Evolutionary conservation across 2,113 vertebrate species (phyloP).

Genomic region (Eulemur rufifrons): DNA sequence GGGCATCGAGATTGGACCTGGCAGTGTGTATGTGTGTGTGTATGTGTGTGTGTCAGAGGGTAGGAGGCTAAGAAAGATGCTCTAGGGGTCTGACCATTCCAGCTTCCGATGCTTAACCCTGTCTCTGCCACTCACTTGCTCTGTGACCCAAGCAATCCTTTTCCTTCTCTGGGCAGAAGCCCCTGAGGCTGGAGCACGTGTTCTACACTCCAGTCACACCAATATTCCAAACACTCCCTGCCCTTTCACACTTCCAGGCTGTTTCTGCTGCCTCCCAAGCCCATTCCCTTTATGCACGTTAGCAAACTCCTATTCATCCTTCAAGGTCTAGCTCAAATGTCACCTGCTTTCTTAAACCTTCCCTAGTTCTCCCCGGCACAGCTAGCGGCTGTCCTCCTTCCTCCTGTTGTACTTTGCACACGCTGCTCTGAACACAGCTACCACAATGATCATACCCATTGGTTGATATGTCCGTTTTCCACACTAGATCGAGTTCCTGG

Average conservation of each 20-base stretch:
- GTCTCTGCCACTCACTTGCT: background rate
- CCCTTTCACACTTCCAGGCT: background rate
- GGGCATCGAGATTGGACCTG: background rate
- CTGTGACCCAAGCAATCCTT: background rate
- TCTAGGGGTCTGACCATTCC: background rate
- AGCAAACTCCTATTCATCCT: background rate
- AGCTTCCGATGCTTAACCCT: background rate
- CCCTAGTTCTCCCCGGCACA: background rate
- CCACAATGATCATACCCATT: background rate
- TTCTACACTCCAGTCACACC: background rate
- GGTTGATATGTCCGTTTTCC: background rate
- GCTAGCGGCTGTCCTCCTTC: background rate
- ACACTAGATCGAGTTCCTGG: background rate
- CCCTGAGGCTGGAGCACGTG: background rate
- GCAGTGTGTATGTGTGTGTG: background rate
- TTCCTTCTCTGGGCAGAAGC: background rate
- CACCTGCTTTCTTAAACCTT: background rate
- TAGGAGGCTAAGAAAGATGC: background rate
- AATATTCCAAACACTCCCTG: background rate
- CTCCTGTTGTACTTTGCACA: background rate
- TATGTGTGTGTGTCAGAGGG: too few relatives aligned
- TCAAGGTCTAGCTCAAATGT: background rate
- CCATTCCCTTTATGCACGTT: background rate
- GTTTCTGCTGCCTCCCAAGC: background rate
- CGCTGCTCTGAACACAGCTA: background rate